A percentile compares a stretch with the other conserved stretches of the same genome.
Conservation (phyloP, 1,140 invertebrate species). For the Centruroides vittatus region DNA sequence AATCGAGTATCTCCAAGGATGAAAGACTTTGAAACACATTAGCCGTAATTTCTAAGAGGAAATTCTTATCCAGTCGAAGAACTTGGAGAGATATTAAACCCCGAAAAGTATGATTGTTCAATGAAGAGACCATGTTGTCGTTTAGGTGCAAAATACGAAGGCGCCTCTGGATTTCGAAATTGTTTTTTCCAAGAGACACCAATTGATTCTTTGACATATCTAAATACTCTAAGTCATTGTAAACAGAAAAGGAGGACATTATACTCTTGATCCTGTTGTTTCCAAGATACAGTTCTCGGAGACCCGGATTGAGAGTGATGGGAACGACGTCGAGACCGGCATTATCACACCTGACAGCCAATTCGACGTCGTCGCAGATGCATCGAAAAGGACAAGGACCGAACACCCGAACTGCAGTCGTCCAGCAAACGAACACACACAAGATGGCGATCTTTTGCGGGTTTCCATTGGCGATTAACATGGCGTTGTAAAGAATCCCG, state of each 20-base stretch:
- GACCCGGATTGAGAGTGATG: constrained; percentile 76
- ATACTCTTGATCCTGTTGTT: constrained; percentile 76
- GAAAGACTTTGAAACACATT: constrained; percentile 56
- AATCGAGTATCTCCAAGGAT: constrained; percentile 66
- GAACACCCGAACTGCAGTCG: not conserved
- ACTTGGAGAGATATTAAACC: constrained; percentile 49
- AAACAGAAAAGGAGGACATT: constrained; percentile 72
- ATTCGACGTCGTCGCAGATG: constrained; percentile 69
- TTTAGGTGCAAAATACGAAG: constrained; percentile 35
- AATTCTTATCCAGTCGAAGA: constrained; percentile 60
- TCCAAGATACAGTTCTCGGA: constrained; percentile 62
- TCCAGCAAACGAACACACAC: no score
- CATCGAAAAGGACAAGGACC: constrained; percentile 50
- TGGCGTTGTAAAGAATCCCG: no score
- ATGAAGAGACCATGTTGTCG: constrained; percentile 13
- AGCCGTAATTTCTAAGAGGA: constrained; percentile 56
- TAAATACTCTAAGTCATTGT: constrained; percentile 61
- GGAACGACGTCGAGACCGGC: constrained; percentile 74
- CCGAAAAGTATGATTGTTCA: constrained; percentile 59
- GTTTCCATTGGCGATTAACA: no score
- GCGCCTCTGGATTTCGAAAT: constrained; percentile 57
- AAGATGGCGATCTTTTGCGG: no score
- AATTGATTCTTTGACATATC: constrained; percentile 72
- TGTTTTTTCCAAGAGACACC: constrained; percentile 46
- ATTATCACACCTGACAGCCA: constrained; percentile 69